Percentiles rank a stretch among this genome's conserved stretches.
phyloP scores from a whole-genome alignment of 2,113 vertebrate species.

The Brachypodius melanocephalos region DNA sequence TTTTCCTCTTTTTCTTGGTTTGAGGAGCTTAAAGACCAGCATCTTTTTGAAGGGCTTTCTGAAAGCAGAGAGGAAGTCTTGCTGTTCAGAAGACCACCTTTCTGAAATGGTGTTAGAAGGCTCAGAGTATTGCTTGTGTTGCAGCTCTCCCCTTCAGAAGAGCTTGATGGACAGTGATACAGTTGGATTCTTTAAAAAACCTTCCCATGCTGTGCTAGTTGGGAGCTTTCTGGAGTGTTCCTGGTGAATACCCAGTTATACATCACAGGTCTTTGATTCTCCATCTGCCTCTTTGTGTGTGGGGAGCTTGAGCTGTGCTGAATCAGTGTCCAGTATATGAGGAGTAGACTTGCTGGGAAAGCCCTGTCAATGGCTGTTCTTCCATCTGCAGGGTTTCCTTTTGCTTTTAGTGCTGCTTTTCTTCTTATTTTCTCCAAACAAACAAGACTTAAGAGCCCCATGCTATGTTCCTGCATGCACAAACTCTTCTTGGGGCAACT shows the following conservation, averaged over 20 bases:
- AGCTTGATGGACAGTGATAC: background rate
- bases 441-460: background rate
- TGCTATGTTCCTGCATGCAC: background rate
- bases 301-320: background rate
- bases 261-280: background rate
- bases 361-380: background rate
- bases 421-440: background rate
- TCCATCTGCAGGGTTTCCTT: background rate
- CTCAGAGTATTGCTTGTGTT: background rate
- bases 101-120: background rate
- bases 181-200: background rate
- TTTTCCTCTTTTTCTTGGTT: background rate
- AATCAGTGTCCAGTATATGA: fast-evolving
- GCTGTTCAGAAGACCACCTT: background rate
- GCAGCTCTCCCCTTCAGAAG: background rate
- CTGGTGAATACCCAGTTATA: background rate
- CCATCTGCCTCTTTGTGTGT: background rate
- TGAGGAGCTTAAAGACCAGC: background rate
- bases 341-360: background rate
- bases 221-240: background rate
- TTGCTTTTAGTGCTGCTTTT: background rate
- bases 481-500: background rate
- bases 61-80: background rate
- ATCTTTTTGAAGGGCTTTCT: background rate
- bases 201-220: background rate